Evolutionary conservation across 2,113 vertebrate species (phyloP).

Genomic region (Mormyrus lacerda): DNA sequence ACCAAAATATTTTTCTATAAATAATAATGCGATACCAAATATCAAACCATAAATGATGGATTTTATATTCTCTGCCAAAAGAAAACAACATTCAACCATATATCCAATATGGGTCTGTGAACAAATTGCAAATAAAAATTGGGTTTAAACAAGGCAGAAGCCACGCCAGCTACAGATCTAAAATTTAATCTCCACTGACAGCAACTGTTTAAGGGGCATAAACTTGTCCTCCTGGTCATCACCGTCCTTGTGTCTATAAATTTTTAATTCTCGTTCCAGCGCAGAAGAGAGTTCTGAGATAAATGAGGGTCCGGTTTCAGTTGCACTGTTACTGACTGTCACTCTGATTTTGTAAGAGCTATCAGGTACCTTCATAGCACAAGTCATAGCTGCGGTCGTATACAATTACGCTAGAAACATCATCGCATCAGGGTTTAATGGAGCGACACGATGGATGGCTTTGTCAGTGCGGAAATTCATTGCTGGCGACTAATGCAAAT

Average conservation of each 20-base stretch:
- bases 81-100: background rate
- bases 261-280: background rate
- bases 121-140: background rate
- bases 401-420: constrained; percentile 6
- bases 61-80: background rate
- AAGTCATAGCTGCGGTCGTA: background rate
- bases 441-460: background rate
- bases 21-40: background rate
- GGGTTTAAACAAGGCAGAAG: background rate
- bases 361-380: background rate
- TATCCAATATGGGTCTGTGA: background rate
- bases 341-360: background rate
- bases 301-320: background rate
- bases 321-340: background rate
- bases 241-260: background rate
- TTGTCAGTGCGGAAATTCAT: constrained; percentile 11
- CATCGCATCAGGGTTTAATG: constrained; percentile 2
- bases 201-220: background rate
- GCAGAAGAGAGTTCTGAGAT: background rate
- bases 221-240: background rate
- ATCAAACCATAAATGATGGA: background rate
- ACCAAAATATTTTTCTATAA: background rate
- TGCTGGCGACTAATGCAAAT: constrained; percentile 17
- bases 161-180: background rate
- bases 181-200: background rate